phyloP scores from a whole-genome alignment of 2,797 vertebrate species.

The Gambelia wislizenii region DNA sequence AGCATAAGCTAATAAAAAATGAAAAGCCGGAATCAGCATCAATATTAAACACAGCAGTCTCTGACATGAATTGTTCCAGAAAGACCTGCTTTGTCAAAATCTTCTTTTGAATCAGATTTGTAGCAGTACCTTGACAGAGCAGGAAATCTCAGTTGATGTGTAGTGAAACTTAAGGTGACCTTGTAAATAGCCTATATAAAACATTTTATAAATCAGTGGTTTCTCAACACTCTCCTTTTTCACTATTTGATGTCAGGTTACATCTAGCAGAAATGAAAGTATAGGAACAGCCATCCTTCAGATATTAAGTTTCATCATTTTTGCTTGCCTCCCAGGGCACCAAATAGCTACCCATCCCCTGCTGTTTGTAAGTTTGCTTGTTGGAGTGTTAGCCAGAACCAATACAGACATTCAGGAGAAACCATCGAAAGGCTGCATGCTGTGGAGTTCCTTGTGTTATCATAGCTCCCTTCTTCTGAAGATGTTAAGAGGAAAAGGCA shows the following conservation, averaged over 20 bases:
- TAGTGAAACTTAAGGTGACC: conserved; percentile 76
- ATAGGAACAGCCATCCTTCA: conserved; percentile 68
- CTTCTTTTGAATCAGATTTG: conserved; percentile 51
- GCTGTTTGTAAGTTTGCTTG: conserved; percentile 57
- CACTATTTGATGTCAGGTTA: conserved; percentile 66
- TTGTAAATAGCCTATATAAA: conserved; percentile 72
- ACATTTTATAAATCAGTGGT: conserved; percentile 58
- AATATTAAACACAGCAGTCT: conserved; percentile 70
- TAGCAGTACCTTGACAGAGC: conserved; percentile 62
- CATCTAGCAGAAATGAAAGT: conserved; percentile 70
- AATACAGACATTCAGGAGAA: conserved; percentile 50
- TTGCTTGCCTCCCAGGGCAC: conserved; percentile 56
- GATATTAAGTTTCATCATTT: conserved; percentile 66
- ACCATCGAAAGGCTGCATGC: conserved; percentile 32
- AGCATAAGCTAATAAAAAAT: conserved; percentile 62
- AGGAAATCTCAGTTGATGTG: conserved; percentile 62
- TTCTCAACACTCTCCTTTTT: conserved; percentile 65
- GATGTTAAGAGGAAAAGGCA: conserved; percentile 18
- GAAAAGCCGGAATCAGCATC: conserved; percentile 66
- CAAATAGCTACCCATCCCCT: conserved; percentile 61
- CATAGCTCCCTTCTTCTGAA: conserved; percentile 42
- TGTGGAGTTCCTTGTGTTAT: conserved; percentile 36
- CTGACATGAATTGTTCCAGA: conserved; percentile 45
- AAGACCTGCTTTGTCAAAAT: conserved; percentile 63
- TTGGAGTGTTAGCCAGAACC: conserved; percentile 57